A percentile compares a stretch with the other conserved stretches of the same genome.
Evolutionary conservation across 2,888 invertebrate species (phyloP).

Genomic region (Pseudanteris insignis): DNA sequence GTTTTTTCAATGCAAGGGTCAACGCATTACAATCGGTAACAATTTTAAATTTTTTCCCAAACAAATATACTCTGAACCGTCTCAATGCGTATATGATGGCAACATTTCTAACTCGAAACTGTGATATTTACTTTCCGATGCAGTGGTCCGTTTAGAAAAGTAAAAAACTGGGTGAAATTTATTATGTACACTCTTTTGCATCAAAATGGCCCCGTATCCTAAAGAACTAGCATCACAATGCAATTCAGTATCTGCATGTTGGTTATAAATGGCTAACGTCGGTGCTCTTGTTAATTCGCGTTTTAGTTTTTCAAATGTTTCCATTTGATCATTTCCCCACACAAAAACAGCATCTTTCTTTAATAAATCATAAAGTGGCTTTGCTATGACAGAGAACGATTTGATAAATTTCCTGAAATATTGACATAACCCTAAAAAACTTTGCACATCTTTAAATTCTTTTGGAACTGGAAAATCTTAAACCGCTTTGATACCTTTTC

Average conservation of each 20-base stretch:
- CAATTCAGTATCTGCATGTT: conserved; percentile 3
- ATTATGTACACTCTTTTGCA: neutral
- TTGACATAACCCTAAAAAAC: neutral
- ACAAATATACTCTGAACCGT: conserved; percentile 12
- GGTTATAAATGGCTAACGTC: neutral
- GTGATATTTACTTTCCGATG: conserved; percentile 3
- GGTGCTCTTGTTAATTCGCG: neutral
- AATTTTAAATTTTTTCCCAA: conserved; percentile 9
- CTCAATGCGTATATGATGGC: conserved; percentile 4
- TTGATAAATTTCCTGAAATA: conserved; percentile 23
- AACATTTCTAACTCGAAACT: conserved; percentile 19
- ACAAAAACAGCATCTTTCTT: neutral
- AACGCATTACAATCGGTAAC: conserved; percentile 14
- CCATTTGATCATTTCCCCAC: neutral
- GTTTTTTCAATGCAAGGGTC: conserved; percentile 1
- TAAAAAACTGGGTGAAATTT: conserved; percentile 12
- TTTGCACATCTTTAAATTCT: neutral
- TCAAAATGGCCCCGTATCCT: conserved; percentile 1
- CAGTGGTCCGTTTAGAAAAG: conserved; percentile 7
- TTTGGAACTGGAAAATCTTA: neutral
- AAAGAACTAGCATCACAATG: conserved; percentile 9
- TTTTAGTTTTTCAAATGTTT: conserved; percentile 1
- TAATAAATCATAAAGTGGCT: conserved; percentile 4
- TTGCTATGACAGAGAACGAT: neutral
- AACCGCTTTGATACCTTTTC: neutral